phyloP scores from a whole-genome alignment of 2,797 vertebrate species.

The Anguilla pacifica region DNA sequence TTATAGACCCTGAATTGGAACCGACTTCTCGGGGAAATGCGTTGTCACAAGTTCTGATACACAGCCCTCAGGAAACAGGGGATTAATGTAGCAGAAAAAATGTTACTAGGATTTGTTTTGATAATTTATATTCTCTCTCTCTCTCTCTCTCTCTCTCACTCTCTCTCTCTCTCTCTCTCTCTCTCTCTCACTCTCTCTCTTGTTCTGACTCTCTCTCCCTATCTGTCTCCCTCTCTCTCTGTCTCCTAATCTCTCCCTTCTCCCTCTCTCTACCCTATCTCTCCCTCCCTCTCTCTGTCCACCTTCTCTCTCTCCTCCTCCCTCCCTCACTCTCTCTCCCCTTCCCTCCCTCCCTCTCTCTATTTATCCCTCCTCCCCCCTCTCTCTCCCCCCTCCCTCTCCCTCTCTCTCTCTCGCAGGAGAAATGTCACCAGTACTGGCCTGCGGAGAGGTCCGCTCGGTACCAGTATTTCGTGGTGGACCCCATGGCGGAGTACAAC shows the following conservation, averaged over 20 bases:
- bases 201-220: not conserved
- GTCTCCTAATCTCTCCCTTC: too few relatives aligned
- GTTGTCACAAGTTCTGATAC: not conserved
- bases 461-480: conserved; percentile 98
- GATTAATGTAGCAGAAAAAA: not conserved
- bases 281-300: too few relatives aligned
- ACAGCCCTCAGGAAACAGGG: not conserved
- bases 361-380: too few relatives aligned
- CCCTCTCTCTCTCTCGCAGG: conserved; percentile 64
- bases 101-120: not conserved
- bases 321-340: not conserved
- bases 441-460: conserved; percentile 94
- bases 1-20: not conserved
- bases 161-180: too few relatives aligned
- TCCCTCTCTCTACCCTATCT: too few relatives aligned
- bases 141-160: too few relatives aligned
- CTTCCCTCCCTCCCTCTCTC: too few relatives aligned
- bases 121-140: not conserved
- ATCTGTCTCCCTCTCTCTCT: not conserved
- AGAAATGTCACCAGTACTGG: conserved; percentile 99
- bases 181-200: too few relatives aligned
- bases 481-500: conserved; percentile 99
- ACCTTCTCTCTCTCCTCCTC: not conserved
- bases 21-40: not conserved
- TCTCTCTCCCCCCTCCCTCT: not conserved